These are phyloP conservation scores for Dolichotis patagonum DNA, from an alignment of 2,113 vertebrate species.

Conservation along the genomic window DNA sequence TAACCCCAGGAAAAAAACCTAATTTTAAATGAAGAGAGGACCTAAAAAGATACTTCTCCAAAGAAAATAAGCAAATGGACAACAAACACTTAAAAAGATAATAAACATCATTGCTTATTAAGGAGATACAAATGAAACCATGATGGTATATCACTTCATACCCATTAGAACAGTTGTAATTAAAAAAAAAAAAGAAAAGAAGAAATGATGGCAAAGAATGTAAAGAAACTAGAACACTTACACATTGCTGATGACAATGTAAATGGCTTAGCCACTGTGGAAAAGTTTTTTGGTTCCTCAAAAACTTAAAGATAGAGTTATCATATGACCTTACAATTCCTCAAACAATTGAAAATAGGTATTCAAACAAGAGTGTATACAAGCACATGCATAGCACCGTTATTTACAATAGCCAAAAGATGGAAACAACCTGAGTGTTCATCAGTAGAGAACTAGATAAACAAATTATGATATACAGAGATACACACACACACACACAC, in stretches of 20 bases:
- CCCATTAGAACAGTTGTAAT: conserved; percentile 2
- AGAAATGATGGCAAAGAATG: not conserved
- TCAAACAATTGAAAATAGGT: conserved; percentile 42
- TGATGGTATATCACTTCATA: not conserved
- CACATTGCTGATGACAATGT: not conserved
- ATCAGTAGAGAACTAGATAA: not conserved
- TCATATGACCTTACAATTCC: not conserved
- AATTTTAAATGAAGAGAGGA: conserved; percentile 47
- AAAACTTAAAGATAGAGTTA: conserved; percentile 32
- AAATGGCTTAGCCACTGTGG: not conserved
- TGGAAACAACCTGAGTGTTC: not conserved
- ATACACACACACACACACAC: no score
- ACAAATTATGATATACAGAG: not conserved
- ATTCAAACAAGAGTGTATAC: conserved; percentile 5
- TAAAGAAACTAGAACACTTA: not conserved
- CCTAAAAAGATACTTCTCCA: not conserved
- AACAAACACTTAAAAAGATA: conserved; percentile 35
- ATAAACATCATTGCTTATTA: not conserved
- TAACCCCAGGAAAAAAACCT: not conserved
- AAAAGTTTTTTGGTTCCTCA: conserved; percentile 19
- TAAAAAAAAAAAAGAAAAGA: not conserved
- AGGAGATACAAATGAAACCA: not conserved
- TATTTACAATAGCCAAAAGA: not conserved
- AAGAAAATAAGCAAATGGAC: not conserved
- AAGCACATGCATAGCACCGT: not conserved